Evolutionary conservation across 2,797 vertebrate genomes (phyloP).

Genomic region (Sylvilagus floridanus): DNA sequence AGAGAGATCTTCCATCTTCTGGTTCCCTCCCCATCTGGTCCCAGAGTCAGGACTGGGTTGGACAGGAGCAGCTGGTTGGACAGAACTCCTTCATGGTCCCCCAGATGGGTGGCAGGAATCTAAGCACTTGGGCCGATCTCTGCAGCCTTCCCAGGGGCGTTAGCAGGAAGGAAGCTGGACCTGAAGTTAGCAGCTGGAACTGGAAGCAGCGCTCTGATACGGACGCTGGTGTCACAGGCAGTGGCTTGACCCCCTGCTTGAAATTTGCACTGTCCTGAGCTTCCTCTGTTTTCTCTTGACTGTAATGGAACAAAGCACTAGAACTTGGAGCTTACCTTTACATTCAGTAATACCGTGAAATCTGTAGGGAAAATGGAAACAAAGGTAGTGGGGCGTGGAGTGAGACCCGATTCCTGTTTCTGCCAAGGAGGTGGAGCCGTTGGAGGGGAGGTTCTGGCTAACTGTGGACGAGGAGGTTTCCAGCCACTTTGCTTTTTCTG

Average conservation of each 20-base stretch:
- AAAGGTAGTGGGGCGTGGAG: not conserved
- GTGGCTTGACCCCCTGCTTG: not conserved
- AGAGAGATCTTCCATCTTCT: too few species aligned
- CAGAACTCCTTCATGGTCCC: too few species aligned
- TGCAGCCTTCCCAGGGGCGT: too few species aligned
- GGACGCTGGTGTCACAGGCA: too few species aligned
- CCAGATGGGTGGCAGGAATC: too few species aligned
- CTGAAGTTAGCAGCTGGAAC: too few species aligned
- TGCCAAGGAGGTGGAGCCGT: not conserved
- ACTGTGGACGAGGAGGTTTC: not conserved
- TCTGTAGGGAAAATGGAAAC: not conserved
- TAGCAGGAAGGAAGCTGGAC: too few species aligned
- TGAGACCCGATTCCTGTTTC: not conserved
- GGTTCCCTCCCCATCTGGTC: too few species aligned
- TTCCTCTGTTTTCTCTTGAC: conserved; percentile 2
- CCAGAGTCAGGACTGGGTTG: too few species aligned
- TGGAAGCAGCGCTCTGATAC: too few species aligned
- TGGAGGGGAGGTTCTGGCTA: conserved; percentile 40
- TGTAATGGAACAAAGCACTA: not conserved
- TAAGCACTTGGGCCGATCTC: too few species aligned
- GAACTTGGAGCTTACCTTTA: conserved; percentile 3
- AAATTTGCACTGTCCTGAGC: conserved; percentile 8
- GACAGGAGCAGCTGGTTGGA: too few species aligned
- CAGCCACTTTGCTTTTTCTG: not conserved
- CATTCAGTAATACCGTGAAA: conserved; percentile 4